These are phyloP conservation scores for Phylloscopus whistleri DNA, from an alignment of 2,113 vertebrate species.

Conservation along the genomic window DNA sequence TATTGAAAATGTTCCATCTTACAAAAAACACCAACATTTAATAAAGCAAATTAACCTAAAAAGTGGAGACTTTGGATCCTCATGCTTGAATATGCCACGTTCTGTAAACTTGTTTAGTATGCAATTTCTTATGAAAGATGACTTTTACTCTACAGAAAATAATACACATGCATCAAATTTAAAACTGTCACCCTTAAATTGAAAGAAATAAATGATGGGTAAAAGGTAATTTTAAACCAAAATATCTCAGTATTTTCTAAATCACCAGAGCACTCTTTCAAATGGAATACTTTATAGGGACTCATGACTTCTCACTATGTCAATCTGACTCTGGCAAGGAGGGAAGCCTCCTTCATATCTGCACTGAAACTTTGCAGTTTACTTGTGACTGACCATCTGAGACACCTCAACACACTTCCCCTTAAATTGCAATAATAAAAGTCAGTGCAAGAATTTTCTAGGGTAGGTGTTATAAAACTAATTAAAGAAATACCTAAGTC, in stretches of 20 bases:
- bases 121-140: not conserved
- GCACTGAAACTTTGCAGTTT: not conserved
- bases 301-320: not conserved
- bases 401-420: not conserved
- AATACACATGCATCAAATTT: not conserved
- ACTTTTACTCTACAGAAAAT: not conserved
- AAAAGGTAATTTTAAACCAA: not conserved
- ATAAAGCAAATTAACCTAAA: not conserved
- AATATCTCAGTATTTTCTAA: not conserved
- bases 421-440: not conserved
- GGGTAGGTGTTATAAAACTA: not conserved
- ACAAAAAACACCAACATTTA: not conserved
- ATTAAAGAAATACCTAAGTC: not conserved
- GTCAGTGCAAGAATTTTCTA: not conserved
- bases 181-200: not conserved
- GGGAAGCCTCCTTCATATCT: not conserved
- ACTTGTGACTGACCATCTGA: not conserved
- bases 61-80: not conserved
- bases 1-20: not conserved
- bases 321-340: not conserved
- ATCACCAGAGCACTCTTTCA: not conserved
- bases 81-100: not conserved
- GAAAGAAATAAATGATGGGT: not conserved
- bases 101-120: not conserved
- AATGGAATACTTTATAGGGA: not conserved